Evolutionary conservation across 2,888 invertebrate genomes (phyloP), one percentile per base, ranked within the genome.

Genomic region (Drosophila dives): DNA sequence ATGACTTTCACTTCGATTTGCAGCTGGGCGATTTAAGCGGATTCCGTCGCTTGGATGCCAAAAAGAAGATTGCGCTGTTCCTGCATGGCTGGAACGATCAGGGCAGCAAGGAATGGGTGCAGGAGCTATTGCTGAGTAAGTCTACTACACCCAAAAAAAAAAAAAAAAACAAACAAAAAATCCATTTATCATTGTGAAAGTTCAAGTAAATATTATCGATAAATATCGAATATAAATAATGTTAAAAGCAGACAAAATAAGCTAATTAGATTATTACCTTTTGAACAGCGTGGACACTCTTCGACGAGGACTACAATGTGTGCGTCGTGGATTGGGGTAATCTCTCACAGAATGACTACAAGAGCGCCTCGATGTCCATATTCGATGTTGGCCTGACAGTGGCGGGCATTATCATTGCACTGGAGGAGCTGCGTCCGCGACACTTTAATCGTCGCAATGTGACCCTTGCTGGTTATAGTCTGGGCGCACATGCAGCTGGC

Each of bases 401-500:
- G 26, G 92, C 92, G 0, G 90, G 89, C 17, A 91, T 92, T 34
- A 90, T 93, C 50, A 86, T 90, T 75, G 89, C 90, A 32, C 73
- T 93, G 59, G 92, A 93, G 77, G 70, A 83, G 7, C 63, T 91
- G 56, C 83, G 80, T 0, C 81, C 87, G 3, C 67, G 68, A 12
- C 75, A 86, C 42, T 92, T 93, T 45, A 51, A 86, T 38, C 91
- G 92, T 0, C 75, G 76, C 58, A 91, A 92, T 73, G 90, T 92
- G 4, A 92, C 92, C 34, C 65, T 93, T 20, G 91, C 92, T 17
- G 93, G 93, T 11, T 93, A 92, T 38, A 93, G 93, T 64, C 79
- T 93, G 63, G 93, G 93, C 4, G 93, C 92, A 32, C 93, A 93
- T 87, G 92, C 93, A 3, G 93, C 92, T 8, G 93, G 93, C 1